These are phyloP conservation scores for Phenacoccus solenopsis DNA, from an alignment of 1,140 invertebrate genomes.

Conservation along the genomic window DNA sequence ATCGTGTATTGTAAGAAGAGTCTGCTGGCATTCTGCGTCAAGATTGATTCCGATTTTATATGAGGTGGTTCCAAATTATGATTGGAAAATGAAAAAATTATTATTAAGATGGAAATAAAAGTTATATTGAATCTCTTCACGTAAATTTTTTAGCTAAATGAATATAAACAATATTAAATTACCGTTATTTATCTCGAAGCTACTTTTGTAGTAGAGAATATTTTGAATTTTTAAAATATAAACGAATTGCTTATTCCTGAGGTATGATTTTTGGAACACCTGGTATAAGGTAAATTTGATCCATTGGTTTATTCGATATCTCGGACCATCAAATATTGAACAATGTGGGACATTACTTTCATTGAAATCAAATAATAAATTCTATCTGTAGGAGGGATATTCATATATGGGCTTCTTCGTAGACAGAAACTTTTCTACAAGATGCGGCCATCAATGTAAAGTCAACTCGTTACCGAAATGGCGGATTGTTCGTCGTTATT, in stretches of 20 bases:
- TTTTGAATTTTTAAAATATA: too few species aligned
- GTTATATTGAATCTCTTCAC: too few species aligned
- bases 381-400: not conserved
- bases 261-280: not conserved
- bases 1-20: not conserved
- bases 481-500: constrained; percentile 10
- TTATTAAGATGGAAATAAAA: too few species aligned
- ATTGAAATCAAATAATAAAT: not conserved
- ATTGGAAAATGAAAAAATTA: too few species aligned
- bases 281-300: not conserved
- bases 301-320: not conserved
- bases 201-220: too few species aligned
- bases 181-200: too few species aligned
- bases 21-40: not conserved
- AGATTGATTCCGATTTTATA: not conserved
- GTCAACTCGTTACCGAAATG: not conserved
- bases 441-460: not conserved
- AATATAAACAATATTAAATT: too few species aligned
- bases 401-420: not conserved
- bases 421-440: not conserved
- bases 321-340: constrained; percentile 5
- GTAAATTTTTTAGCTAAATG: too few species aligned
- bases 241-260: too few species aligned
- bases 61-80: not conserved
- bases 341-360: not conserved